Evolutionary conservation across 2,797 vertebrate genomes (phyloP).

Genomic region (Peromyscus attwateri): DNA sequence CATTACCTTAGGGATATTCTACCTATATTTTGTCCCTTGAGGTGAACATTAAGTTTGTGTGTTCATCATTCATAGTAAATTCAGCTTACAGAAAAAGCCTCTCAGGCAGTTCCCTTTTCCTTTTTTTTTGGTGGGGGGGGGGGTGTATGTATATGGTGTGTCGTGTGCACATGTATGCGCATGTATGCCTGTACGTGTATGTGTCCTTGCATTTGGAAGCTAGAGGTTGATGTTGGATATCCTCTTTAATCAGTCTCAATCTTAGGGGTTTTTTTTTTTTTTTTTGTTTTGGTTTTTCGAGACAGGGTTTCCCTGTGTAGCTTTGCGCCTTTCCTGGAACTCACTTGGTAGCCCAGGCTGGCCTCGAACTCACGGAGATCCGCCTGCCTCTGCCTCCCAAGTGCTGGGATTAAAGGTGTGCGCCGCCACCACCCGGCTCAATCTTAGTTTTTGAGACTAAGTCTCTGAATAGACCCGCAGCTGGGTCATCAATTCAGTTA

Average conservation of each 20-base stretch:
- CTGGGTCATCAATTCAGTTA: not conserved
- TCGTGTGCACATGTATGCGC: too few species aligned
- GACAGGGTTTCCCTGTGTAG: too few species aligned
- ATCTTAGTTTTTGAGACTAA: not conserved
- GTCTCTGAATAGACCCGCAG: not conserved
- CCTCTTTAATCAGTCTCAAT: not conserved
- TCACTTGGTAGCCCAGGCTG: too few species aligned
- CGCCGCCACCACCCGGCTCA: too few species aligned
- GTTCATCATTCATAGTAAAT: slow-evolving; percentile 31
- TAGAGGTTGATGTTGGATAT: not conserved
- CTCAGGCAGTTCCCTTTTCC: not conserved
- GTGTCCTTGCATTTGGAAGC: not conserved
- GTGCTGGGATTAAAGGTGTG: too few species aligned
- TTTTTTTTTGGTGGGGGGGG: not conserved
- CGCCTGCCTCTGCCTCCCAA: too few species aligned
- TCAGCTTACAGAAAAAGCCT: not conserved
- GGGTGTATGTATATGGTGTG: not conserved
- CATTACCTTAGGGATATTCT: not conserved
- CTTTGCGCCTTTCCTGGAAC: too few species aligned
- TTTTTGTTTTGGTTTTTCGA: too few species aligned
- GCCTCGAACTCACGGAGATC: too few species aligned
- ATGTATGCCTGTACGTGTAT: not conserved
- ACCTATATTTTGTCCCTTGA: not conserved
- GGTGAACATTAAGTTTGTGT: slow-evolving; percentile 43
- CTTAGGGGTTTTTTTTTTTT: not conserved